Evolutionary conservation across 2,888 invertebrate genomes (phyloP), one percentile per base, ranked within the genome.

Genomic region (Oscheius sp.): DNA sequence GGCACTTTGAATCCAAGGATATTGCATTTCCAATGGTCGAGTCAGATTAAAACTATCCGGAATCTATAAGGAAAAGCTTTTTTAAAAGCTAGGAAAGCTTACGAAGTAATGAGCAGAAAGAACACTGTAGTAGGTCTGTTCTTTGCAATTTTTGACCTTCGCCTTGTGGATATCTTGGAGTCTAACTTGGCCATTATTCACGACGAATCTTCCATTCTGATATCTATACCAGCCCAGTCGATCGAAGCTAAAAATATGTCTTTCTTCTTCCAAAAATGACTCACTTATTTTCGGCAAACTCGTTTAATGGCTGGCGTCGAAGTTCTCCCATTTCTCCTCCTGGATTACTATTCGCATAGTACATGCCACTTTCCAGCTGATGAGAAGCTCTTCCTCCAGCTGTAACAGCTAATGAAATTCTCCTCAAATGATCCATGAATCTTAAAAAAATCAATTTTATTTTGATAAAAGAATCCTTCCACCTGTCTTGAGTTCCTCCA

Each of bases 141-240:
- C 82, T 63, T 82, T 76, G 71, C 86, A 86, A 63, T 85, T 82
- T 37, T 78, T 79, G 27, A 79, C 73, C 61, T 82, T 80, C 6
- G 83, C 86, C 39, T 79, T 78, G 61, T 86, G 86, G 45, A 85
- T 78, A 45, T 81, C 79, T 63, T 86, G 81, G 70, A 86, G 71
- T 52, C 77, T 78, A 12, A 85, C 79, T 20, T 75, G 75, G 20
- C 85, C 86, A 37, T 82, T 82, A 46, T 80, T 74, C 6, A 86
- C 84, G 39, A 79, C 76, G 53, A 83, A 83, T 29, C 71, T 65
- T 2, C 80, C 80, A 34, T 66, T 61, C 37, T 75, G 77, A 31
- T 79, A 74, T 63, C 80, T 65, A 65, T 84, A 86, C 86, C 86
- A 86, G 8, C 85, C 85, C 55, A 85, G 77, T 23, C 84, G 82